These are phyloP conservation scores for Erpetoichthys calabaricus DNA, from an alignment of 2,797 vertebrate genomes.

Conservation along the genomic window DNA sequence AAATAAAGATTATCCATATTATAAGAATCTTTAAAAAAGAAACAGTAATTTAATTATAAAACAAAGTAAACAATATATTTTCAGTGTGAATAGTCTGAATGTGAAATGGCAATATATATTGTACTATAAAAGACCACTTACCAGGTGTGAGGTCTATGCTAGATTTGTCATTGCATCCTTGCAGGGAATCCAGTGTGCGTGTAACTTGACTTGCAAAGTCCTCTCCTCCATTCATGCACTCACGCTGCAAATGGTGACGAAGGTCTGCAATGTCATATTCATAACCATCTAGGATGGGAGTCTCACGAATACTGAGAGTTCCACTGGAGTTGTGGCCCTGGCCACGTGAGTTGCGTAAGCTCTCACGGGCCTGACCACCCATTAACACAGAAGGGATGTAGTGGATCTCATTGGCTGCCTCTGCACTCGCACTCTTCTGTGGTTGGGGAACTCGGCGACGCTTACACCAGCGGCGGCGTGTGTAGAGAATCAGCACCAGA, in stretches of 20 bases:
- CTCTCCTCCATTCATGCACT: constrained; percentile 96
- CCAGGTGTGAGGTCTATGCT: constrained; percentile 89
- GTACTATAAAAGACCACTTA: constrained; percentile 22
- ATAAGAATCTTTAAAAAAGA: no score
- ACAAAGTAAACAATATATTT: no score
- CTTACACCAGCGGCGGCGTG: constrained; percentile 90
- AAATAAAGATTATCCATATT: no score
- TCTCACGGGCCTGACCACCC: constrained; percentile 85
- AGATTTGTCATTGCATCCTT: constrained; percentile 91
- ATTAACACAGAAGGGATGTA: constrained; percentile 96
- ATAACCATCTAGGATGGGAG: constrained; percentile 89
- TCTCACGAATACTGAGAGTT: constrained; percentile 92
- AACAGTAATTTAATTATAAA: no score
- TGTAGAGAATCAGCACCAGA: constrained; percentile 92
- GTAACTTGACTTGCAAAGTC: constrained; percentile 93
- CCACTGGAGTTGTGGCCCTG: constrained; percentile 90
- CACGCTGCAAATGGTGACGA: constrained; percentile 88
- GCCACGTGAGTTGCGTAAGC: constrained; percentile 81
- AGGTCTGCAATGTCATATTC: constrained; percentile 95
- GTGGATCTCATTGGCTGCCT: constrained; percentile 96
- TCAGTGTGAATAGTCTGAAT: no score
- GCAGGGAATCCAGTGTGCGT: constrained; percentile 86
- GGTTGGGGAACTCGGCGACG: constrained; percentile 89
- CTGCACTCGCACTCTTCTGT: constrained; percentile 91
- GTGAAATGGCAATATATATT: no score